Evolutionary conservation across 2,113 vertebrate species (phyloP).

Genomic region (Dicrurus megarhynchus): DNA sequence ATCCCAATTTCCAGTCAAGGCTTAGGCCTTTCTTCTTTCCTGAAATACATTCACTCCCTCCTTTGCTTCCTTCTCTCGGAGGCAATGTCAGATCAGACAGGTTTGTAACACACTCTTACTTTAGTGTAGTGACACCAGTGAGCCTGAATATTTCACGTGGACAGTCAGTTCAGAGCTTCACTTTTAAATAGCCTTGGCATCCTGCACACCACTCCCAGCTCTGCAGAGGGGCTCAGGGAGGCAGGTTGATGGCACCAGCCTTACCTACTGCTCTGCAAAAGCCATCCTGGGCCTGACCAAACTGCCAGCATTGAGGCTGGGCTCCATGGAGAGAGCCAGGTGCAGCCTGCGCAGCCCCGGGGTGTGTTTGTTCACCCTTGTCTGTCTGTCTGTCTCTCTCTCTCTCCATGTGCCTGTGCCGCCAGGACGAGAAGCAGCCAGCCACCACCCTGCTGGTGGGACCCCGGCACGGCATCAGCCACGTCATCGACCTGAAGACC

Average conservation of each 20-base stretch:
- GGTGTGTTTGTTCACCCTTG: not conserved
- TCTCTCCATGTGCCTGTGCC: not conserved
- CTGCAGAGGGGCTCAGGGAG: not conserved
- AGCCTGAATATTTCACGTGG: constrained; percentile 32
- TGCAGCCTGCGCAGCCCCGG: not conserved
- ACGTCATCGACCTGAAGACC: constrained; percentile 98
- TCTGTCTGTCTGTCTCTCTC: not conserved
- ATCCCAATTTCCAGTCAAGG: not conserved
- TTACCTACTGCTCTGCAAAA: not conserved
- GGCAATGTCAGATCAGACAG: not conserved
- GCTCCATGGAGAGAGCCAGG: not conserved
- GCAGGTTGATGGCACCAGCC: not conserved
- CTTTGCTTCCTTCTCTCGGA: not conserved
- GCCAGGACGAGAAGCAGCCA: constrained; percentile 92
- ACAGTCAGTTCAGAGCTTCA: not conserved
- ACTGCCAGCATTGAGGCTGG: not conserved
- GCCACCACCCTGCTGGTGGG: constrained; percentile 94
- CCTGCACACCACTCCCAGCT: not conserved
- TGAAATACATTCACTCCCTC: not conserved
- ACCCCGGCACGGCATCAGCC: constrained; percentile 95
- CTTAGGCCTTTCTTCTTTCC: not conserved
- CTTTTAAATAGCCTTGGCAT: not conserved
- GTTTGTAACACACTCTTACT: not conserved
- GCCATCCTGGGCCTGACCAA: not conserved
- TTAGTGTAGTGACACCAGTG: not conserved